Percentiles rank a stretch among this genome's conserved stretches.
These are phyloP conservation scores for Schizothorax lantsangensis DNA, from an alignment of 2,797 vertebrate genomes.

Conservation along the genomic window DNA sequence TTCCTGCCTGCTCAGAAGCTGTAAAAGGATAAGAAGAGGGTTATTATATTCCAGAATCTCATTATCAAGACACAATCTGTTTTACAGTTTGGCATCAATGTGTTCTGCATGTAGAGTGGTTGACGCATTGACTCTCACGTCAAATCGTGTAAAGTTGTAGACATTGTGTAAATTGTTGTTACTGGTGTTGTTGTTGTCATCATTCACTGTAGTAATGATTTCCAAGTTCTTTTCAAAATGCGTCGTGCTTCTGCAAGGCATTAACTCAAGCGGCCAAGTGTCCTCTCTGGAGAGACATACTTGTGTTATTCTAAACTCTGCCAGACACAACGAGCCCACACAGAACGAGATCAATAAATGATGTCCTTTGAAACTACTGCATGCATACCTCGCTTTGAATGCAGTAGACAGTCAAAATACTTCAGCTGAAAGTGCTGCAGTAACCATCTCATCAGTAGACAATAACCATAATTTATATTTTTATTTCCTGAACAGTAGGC, in stretches of 20 bases:
- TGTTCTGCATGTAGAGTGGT: neutral
- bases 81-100: neutral
- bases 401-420: slow-evolving; percentile 9
- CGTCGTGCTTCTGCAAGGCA: neutral
- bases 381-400: slow-evolving; percentile 7
- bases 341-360: slow-evolving; percentile 2
- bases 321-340: slow-evolving; percentile 16
- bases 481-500: slow-evolving; percentile 1
- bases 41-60: slow-evolving; percentile 48
- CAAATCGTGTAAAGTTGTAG: neutral
- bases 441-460: slow-evolving; percentile 6
- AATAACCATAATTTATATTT: neutral
- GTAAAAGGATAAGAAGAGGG: slow-evolving; percentile 28
- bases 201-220: neutral
- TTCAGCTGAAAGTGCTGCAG: neutral
- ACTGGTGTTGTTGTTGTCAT: neutral
- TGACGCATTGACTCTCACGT: neutral
- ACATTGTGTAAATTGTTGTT: neutral
- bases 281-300: slow-evolving; percentile 29
- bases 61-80: slow-evolving; percentile 15
- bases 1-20: slow-evolving; percentile 8
- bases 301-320: slow-evolving; percentile 34
- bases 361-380: slow-evolving; percentile 23
- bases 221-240: neutral
- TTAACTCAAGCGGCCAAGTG: slow-evolving; percentile 17